Base-by-base conservation (phyloP, 2,113 vertebrate genomes). In the Ciconia stormi region DNA sequence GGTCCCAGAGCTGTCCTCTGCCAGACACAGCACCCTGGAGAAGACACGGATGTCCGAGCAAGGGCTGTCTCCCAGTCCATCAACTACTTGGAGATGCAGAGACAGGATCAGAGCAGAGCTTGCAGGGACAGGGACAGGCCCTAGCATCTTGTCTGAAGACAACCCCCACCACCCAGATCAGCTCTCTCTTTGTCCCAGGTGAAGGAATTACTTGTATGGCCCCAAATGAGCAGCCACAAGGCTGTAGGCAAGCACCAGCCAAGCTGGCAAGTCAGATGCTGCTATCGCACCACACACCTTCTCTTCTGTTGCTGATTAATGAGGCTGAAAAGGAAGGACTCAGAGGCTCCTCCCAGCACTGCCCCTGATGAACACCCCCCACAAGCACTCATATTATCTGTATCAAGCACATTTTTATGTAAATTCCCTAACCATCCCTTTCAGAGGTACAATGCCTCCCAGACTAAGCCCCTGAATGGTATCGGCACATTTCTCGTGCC, bases 381-480 rank as follows among this genome's bases (percentile, higher is more conserved):
- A 34, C 91, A 62, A 23, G 20, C 85, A 23, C 91, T 93, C 95
- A 80, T 90, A 95, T 91, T 95, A 97, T 96, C 97, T 97, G 79
- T 95, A 71, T 94, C 93, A 71, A 94, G 95, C 96, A 96, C 96
- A 97, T 97, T 97, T 97, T 96, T 74, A 97, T 97, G 97, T 55
- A 97, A 97, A 97, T 97, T 89, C 22, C 29, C 63, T 46, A 76
- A 95, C 79, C 95, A 94, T 96, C 96, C 93, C 95, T 97, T 97
- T 97, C 96, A 97, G 87, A 70, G 85, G 74, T 79, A 97, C 96
- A 97, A 97, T 85, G 95, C 72, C 78, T 59, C 36, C 76, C 82
- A 80, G 82, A 79, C 95, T 76, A 90, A 96, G 95, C 86, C 91
- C 77, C 47, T 96, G 93, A 97, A 96, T 94, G 90, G 95, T 82